A percentile compares a stretch with the other conserved stretches of the same genome.
Evolutionary conservation across 92 coral and sea anemone species (phyloP).

Genomic region (Palythoa grandiflora): DNA sequence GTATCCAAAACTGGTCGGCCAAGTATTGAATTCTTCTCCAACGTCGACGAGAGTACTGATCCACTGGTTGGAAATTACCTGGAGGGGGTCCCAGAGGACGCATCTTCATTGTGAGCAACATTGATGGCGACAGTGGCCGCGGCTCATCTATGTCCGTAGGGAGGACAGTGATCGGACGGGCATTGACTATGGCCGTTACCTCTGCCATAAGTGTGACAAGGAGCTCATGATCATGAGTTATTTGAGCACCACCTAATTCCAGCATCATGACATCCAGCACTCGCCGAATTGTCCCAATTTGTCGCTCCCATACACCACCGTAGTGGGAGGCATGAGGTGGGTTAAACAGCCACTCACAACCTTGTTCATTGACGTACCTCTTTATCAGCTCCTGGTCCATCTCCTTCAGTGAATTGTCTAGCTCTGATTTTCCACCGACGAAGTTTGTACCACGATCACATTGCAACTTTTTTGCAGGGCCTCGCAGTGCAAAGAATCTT

Average conservation of each 20-base stretch:
- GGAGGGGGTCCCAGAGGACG: too few species aligned
- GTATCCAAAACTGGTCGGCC: too few species aligned
- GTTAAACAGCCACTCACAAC: conserved; percentile 3
- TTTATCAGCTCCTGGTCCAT: conserved; percentile 27
- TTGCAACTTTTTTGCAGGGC: conserved; percentile 20
- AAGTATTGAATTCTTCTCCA: too few species aligned
- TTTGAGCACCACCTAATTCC: neutral
- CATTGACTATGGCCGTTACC: neutral
- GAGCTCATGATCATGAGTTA: neutral
- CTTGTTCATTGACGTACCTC: conserved; percentile 15
- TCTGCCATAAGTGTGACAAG: conserved; percentile 16
- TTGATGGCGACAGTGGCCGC: too few species aligned
- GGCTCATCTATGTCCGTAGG: too few species aligned
- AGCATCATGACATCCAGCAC: neutral
- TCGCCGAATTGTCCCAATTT: conserved; percentile 5
- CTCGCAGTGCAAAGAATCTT: conserved; percentile 55
- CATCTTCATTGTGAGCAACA: too few species aligned
- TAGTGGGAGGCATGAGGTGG: neutral
- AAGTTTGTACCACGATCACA: conserved; percentile 45
- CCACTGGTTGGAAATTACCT: too few species aligned
- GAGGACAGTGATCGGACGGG: too few species aligned
- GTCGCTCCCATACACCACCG: neutral
- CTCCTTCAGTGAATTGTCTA: conserved; percentile 26
- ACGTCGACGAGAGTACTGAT: too few species aligned
- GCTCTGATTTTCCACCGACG: conserved; percentile 58